Percentiles rank a stretch among this genome's conserved stretches.
Evolutionary conservation across 2,888 invertebrate genomes (phyloP).

Genomic region (Incurvaria masculella): DNA sequence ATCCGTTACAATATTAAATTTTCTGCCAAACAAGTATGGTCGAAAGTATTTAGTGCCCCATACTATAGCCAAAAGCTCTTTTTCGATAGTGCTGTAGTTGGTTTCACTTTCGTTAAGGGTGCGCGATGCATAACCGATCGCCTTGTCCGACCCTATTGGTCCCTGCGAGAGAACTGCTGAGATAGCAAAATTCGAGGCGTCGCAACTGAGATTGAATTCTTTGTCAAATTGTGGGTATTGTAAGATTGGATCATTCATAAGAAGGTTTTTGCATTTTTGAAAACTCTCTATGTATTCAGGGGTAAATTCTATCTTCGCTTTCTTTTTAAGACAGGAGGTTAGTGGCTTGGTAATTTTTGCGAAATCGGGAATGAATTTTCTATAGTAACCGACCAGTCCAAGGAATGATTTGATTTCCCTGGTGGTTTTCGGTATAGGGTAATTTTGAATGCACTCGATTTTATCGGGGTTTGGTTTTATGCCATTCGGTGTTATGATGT

Average conservation of each 20-base stretch:
- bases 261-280: too few relatives aligned
- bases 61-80: conserved; percentile 21
- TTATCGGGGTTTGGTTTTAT: conserved; percentile 20
- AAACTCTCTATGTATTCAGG: too few relatives aligned
- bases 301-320: too few relatives aligned
- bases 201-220: too few relatives aligned
- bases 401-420: conserved; percentile 6
- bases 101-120: conserved; percentile 19
- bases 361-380: conserved; percentile 7
- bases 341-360: too few relatives aligned
- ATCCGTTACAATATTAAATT: conserved; percentile 23
- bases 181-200: too few relatives aligned
- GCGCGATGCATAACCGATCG: conserved; percentile 22
- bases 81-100: conserved; percentile 22
- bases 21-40: conserved; percentile 19
- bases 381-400: conserved; percentile 2
- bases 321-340: too few relatives aligned
- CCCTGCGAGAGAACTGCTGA: too few relatives aligned
- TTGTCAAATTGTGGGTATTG: too few relatives aligned
- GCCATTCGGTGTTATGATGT: conserved; percentile 17
- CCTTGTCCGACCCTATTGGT: too few relatives aligned
- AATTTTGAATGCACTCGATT: conserved; percentile 14
- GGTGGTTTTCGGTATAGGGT: conserved; percentile 14
- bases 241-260: too few relatives aligned
- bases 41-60: conserved; percentile 19